Evolutionary conservation across 2,888 invertebrate species (phyloP), one percentile per base, ranked within the genome.

Genomic region (Charanyca ferruginea): DNA sequence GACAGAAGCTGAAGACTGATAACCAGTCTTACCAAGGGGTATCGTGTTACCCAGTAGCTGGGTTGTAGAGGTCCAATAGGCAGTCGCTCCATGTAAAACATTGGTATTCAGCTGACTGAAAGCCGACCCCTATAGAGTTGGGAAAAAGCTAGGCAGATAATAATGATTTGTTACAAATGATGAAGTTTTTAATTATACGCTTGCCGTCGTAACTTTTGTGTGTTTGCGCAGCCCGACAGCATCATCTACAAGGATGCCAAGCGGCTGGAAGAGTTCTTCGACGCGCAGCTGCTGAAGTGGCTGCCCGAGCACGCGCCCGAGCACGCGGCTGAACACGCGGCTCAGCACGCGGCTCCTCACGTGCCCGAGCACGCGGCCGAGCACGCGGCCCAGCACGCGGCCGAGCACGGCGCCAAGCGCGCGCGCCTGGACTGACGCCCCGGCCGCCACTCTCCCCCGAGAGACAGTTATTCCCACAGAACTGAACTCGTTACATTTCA

Each of bases 201-300:
- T 8, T 28, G 4, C 25, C 1, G 23, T 8, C n/a, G 13, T 23
- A 4, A 8, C 25, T 11, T 52, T 28, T 78, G 87, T 28, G 73
- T 18, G 9, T 44, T 18, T 70, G 3, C 38, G n/a, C 90, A 98
- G 98, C 96, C 97, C 85, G 98, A 98, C 79, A 97, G 97, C 18
- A 97, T 97, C 88, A 96, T 98, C 48, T 97, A 97, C 93, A 96
- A 96, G 84, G 97, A 98, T 93, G 98, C 98, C 48, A 97, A 97
- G 90, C 97, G 97, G 73, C 96, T 98, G 84, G 98, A 98, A 90
- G 97, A 97, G 91, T 98, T 98, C 94, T 98, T 98, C 90, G 98
- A 98, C 86, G 97, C 97, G 85, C 97, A 98, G 88, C 95, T 98
- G 77, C 89, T 96, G 58, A 98, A 98, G 91, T 98, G 98, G 97